Evolutionary conservation across 2,113 vertebrate species (phyloP), one percentile per base, ranked within the genome.

Genomic region (Carollia perspicillata): DNA sequence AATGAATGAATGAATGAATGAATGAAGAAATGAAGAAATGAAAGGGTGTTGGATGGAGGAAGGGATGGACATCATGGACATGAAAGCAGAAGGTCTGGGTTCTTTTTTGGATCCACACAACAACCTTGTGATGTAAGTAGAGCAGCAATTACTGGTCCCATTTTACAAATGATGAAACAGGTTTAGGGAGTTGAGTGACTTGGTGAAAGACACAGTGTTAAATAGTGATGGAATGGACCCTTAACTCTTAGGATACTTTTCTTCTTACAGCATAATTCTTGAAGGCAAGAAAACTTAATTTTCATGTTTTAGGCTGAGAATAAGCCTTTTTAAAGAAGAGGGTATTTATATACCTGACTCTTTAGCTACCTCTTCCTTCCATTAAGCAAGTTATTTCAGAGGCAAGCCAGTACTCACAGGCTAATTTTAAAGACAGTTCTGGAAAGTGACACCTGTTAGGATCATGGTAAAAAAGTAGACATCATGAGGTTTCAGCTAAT

Each of bases 281-380:
- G 30, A 84, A 87, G 53, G 42, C 37, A 89, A 78, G 72, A 89
- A 95, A 51, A 58, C 58, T 78, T 79, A 72, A 95, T 90, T 55
- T 79, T 49, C 30, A 44, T 14, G 8, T 42, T 91, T 81, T 84
- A 65, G 72, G 30, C 51, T 28, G 51, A 94, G 53, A 93, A 78
- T 66, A 96, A 83, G 68, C 35, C 60, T 80, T 77, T 80, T 89
- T 81, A 96, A 49, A 96, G 40, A 89, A 90, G 77, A 96, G 40
- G 72, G 63, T 37, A 83, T 80, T 91, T 42, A 53, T 13, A 40
- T 1, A 1, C 20, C 40, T 80, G 20, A 80, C 40, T 93, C 28
- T 71, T 93, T 84, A 16, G 3, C 28, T 30, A 14, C n/a, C n/a
- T 75, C 78, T 18, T 95, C 60, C 47, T 81, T n/a, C 7, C 12